These are phyloP conservation scores for Porites divaricata DNA, from an alignment of 92 coral and sea anemone species.

Conservation along the genomic window DNA sequence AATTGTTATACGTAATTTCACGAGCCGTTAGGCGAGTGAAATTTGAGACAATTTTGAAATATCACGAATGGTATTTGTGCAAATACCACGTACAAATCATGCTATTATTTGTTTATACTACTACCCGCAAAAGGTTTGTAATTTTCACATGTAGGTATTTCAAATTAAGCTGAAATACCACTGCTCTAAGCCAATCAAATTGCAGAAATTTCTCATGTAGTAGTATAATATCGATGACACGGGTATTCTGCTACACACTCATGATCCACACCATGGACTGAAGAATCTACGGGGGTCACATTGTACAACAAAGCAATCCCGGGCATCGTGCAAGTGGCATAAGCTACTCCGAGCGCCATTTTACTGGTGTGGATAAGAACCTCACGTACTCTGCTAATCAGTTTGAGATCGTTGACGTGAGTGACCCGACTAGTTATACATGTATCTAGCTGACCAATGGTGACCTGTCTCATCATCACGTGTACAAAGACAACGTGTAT, in stretches of 20 bases:
- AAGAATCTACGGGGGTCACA: slow-evolving; percentile 56
- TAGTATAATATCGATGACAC: slow-evolving; percentile 59
- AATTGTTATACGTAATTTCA: too few species aligned
- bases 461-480: background rate
- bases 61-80: too few species aligned
- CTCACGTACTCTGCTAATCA: slow-evolving; percentile 6
- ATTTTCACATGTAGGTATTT: too few species aligned
- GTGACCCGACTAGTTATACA: background rate
- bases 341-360: slow-evolving; percentile 55
- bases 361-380: slow-evolving; percentile 46
- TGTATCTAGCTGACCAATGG: background rate
- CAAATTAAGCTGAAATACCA: too few species aligned
- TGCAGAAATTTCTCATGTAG: too few species aligned
- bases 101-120: too few species aligned
- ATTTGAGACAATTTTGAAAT: too few species aligned
- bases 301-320: slow-evolving; percentile 31
- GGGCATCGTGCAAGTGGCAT: slow-evolving; percentile 32
- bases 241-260: slow-evolving; percentile 35
- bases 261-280: slow-evolving; percentile 13
- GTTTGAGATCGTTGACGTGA: background rate
- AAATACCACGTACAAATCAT: too few species aligned
- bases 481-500: slow-evolving; percentile 64
- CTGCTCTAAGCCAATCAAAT: too few species aligned
- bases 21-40: too few species aligned
- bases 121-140: too few species aligned